Evolutionary conservation across 2,888 invertebrate genomes (phyloP).

Genomic region (Drosophila nigricruria): DNA sequence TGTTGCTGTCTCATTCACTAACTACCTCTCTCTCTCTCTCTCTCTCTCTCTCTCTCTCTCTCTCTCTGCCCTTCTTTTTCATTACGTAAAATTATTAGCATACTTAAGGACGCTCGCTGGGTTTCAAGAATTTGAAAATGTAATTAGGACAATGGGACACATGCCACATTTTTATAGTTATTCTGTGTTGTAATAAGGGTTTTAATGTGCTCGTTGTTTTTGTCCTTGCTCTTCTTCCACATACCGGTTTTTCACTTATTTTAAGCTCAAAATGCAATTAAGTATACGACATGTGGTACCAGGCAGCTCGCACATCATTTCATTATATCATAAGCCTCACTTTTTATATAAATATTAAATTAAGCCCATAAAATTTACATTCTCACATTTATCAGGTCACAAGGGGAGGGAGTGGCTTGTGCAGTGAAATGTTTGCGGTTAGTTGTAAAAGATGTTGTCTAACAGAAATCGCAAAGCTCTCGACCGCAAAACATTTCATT

Average conservation of each 20-base stretch:
- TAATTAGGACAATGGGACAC: conserved; percentile 50
- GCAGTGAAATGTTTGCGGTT: conserved; percentile 64
- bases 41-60: no score
- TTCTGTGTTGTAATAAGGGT: conserved; percentile 48
- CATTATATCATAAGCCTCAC: conserved; percentile 15
- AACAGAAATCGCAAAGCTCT: conserved; percentile 30
- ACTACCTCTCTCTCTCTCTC: background rate
- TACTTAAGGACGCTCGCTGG: conserved; percentile 57
- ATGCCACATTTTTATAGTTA: conserved; percentile 51
- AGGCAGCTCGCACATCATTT: conserved; percentile 13
- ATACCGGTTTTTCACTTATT: conserved; percentile 19
- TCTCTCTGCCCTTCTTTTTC: background rate
- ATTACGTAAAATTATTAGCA: conserved; percentile 64
- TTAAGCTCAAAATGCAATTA: conserved; percentile 74
- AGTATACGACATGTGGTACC: conserved; percentile 63
- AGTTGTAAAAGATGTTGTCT: conserved; percentile 20
- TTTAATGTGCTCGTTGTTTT: conserved; percentile 14
- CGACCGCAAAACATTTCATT: conserved; percentile 58
- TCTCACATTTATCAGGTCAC: conserved; percentile 25
- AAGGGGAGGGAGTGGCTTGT: background rate
- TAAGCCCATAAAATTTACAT: conserved; percentile 48
- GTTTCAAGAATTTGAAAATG: conserved; percentile 55
- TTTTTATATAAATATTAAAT: conserved; percentile 70
- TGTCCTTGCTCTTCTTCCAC: conserved; percentile 1
- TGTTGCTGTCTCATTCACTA: conserved; percentile 4